Conservation (phyloP, 2,797 vertebrate genomes). For the Lacerta agilis region DNA sequence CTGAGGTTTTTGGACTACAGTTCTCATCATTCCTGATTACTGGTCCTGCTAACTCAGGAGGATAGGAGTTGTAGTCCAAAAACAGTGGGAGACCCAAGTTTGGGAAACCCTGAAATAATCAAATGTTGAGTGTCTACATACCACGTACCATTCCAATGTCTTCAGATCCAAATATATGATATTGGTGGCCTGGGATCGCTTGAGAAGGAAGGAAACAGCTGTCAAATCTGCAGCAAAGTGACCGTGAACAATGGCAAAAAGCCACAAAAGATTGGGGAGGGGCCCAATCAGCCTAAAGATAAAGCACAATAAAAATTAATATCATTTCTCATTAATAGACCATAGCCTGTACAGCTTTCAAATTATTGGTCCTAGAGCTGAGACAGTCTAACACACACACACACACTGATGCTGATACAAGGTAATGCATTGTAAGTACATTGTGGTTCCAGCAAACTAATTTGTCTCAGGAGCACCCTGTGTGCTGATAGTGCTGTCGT, state of each 20-base stretch:
- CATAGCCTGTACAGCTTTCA: background rate
- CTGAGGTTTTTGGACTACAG: too few species aligned
- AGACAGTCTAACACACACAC: too few species aligned
- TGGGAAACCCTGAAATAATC: too few species aligned
- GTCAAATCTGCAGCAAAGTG: background rate
- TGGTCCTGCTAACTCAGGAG: too few species aligned
- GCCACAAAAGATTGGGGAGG: background rate
- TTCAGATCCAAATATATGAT: background rate
- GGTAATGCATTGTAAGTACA: background rate
- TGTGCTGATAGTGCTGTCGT: background rate
- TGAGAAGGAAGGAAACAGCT: background rate
- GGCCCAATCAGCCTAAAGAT: too few species aligned
- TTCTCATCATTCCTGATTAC: too few species aligned
- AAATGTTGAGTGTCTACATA: background rate
- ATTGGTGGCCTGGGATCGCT: background rate
- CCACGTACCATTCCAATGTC: background rate
- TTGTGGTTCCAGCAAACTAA: slow-evolving; percentile 24
- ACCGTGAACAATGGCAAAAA: background rate
- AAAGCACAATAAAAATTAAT: background rate
- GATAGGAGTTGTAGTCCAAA: too few species aligned
- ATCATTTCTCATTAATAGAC: background rate
- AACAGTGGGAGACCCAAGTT: too few species aligned
- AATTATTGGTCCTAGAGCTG: background rate
- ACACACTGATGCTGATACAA: background rate
- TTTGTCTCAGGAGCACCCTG: background rate